These are phyloP conservation scores for Heteractis magnifica DNA, from an alignment of 92 coral and sea anemone species.

Conservation along the genomic window DNA sequence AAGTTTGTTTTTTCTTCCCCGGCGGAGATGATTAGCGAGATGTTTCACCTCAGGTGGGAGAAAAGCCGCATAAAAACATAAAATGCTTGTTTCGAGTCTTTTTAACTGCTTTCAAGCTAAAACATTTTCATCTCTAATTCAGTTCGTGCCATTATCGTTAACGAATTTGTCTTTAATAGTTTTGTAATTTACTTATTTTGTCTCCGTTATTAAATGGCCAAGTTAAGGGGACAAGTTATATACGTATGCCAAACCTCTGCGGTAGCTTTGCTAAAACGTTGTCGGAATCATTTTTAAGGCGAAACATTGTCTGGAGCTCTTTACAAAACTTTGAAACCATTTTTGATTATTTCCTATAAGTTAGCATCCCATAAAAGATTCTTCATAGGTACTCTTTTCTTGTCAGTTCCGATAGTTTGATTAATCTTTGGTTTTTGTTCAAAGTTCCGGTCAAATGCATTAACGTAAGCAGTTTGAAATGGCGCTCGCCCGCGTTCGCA, in stretches of 20 bases:
- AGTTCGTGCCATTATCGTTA: background rate
- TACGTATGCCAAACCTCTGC: no score
- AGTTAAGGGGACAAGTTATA: no score
- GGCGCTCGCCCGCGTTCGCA: background rate
- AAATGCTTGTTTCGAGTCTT: background rate
- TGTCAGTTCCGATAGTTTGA: constrained; percentile 8
- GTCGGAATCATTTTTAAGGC: background rate
- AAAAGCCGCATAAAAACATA: background rate
- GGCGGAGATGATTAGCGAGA: no score
- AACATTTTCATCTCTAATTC: background rate
- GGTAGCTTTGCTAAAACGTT: no score
- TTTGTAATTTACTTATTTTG: background rate
- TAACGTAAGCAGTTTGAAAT: background rate
- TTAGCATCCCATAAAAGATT: background rate
- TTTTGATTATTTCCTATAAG: background rate
- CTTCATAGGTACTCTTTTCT: background rate
- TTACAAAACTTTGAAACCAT: background rate
- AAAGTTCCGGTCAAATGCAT: constrained; percentile 24
- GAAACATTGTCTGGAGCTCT: background rate
- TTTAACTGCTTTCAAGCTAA: background rate
- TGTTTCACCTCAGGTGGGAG: background rate
- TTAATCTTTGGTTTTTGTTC: constrained; percentile 7
- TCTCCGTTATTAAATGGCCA: background rate
- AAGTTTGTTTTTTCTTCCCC: no score
- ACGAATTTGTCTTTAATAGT: background rate